Conservation (phyloP, 2,888 invertebrate genomes). For the Acanthosepion lycidas region DNA sequence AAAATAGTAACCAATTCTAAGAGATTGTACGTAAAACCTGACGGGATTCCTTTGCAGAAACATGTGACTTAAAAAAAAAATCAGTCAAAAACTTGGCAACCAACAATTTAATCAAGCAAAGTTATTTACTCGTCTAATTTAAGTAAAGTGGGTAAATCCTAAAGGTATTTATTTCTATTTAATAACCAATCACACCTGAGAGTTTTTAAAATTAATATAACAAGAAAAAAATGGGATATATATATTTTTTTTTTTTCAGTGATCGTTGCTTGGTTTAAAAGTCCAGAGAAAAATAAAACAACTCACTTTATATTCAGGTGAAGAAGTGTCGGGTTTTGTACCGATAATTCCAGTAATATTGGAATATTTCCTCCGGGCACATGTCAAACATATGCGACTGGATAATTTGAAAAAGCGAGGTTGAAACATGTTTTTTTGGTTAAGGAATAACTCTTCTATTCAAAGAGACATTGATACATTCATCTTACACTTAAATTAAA, state of each 20-base stretch:
- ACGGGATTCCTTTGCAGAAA: no score
- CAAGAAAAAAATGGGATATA: no score
- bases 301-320: slow-evolving; percentile 68
- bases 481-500: background rate
- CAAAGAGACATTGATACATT: no score
- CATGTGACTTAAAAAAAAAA: no score
- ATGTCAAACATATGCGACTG: background rate
- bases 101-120: no score
- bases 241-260: background rate
- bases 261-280: background rate
- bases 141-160: background rate
- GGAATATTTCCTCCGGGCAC: slow-evolving; percentile 58
- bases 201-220: background rate
- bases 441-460: no score
- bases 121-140: no score
- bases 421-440: background rate
- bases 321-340: slow-evolving; percentile 61
- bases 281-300: background rate
- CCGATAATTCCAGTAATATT: slow-evolving; percentile 68
- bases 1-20: no score
- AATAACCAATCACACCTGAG: background rate
- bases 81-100: no score
- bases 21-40: no score
- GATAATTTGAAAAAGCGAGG: background rate
- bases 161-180: background rate